Evolutionary conservation across 1,140 invertebrate species (phyloP).

Genomic region (Maconellicoccus hirsutus): DNA sequence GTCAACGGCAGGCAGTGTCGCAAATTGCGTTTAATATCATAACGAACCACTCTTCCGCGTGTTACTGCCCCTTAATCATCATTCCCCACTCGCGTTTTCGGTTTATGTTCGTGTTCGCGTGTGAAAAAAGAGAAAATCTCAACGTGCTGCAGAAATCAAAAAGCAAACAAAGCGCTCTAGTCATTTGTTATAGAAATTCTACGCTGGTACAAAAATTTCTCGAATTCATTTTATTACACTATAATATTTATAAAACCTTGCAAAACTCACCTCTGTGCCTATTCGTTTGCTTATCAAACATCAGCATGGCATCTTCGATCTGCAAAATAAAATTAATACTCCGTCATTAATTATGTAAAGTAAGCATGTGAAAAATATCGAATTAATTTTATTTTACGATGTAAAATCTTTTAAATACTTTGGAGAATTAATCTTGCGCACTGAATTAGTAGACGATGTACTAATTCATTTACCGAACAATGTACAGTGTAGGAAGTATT

Average conservation of each 20-base stretch:
- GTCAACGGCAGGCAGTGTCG: slow-evolving; percentile 19
- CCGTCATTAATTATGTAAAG: slow-evolving; percentile 14
- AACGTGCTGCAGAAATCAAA: slow-evolving; percentile 6
- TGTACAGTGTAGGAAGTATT: too few species aligned
- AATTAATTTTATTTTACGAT: too few species aligned
- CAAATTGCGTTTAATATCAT: slow-evolving; percentile 21
- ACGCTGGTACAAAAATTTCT: background rate
- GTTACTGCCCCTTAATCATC: slow-evolving; percentile 17
- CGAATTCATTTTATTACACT: background rate
- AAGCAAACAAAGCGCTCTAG: background rate
- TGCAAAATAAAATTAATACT: slow-evolving; percentile 48
- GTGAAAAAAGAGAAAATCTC: background rate
- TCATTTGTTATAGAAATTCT: slow-evolving; percentile 7
- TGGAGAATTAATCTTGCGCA: too few species aligned
- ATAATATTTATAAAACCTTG: background rate
- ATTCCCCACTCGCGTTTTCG: background rate
- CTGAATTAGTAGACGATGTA: background rate
- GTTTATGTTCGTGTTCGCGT: slow-evolving; percentile 1
- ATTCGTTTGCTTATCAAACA: slow-evolving; percentile 99
- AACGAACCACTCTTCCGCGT: slow-evolving; percentile 16
- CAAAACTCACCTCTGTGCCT: slow-evolving; percentile 91
- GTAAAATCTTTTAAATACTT: too few species aligned
- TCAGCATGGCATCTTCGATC: slow-evolving; percentile 99
- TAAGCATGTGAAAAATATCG: background rate
- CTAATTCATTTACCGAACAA: background rate